Evolutionary conservation across 35 echinoderm and acorn worm genomes (phyloP).

Genomic region (Lytechinus variegatus): DNA sequence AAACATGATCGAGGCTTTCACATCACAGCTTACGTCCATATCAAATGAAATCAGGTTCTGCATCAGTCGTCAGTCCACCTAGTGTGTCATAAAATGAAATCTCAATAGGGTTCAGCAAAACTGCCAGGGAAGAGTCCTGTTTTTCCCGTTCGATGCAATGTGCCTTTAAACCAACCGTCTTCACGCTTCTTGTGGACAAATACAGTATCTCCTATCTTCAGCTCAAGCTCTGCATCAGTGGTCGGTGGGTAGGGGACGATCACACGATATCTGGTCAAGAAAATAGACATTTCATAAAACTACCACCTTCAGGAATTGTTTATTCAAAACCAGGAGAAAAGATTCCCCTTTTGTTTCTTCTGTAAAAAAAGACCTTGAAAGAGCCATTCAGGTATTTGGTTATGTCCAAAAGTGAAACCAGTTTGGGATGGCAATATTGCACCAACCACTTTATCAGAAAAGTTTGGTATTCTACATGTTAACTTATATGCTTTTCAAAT

Average conservation of each 20-base stretch:
- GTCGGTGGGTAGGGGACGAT: conserved; percentile 84
- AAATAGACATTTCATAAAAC: background rate
- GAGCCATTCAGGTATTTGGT: too few species aligned
- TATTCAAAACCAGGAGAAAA: too few species aligned
- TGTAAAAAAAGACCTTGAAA: too few species aligned
- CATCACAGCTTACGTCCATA: background rate
- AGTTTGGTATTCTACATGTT: too few species aligned
- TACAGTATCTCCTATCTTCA: conserved; percentile 74
- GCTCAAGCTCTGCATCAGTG: conserved; percentile 77
- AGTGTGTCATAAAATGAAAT: too few species aligned
- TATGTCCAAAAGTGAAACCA: too few species aligned
- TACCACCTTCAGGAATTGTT: too few species aligned
- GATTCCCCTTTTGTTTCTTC: too few species aligned
- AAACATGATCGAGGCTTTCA: too few species aligned
- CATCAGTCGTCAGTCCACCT: background rate
- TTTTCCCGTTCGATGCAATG: conserved; percentile 76
- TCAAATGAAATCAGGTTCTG: background rate
- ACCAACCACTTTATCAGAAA: too few species aligned
- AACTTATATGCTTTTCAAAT: too few species aligned
- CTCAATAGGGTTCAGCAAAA: conserved; percentile 81
- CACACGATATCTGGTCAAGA: conserved; percentile 77
- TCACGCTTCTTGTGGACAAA: conserved; percentile 94
- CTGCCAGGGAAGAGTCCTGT: conserved; percentile 89
- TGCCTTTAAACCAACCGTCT: conserved; percentile 96
- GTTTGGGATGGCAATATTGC: too few species aligned